Percentiles rank a stretch among this genome's conserved stretches.
phyloP scores from a whole-genome alignment of 1,140 invertebrate genomes.

The Gonatopus flavifemur region DNA sequence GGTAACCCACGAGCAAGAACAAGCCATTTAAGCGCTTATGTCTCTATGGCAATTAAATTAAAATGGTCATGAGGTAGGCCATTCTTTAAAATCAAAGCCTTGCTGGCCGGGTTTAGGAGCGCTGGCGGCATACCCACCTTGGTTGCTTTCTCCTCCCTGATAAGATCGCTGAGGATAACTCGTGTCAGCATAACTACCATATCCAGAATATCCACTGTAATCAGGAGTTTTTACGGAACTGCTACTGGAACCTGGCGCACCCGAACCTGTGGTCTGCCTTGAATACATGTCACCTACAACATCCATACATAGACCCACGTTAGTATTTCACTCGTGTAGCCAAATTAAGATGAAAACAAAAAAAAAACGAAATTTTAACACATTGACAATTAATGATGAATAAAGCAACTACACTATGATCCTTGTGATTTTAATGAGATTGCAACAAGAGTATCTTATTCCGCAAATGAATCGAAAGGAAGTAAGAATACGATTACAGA shows the following conservation, averaged over 20 bases:
- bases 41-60: slow-evolving; percentile 54
- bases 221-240: slow-evolving; percentile 56
- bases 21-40: slow-evolving; percentile 51
- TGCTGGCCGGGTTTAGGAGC: slow-evolving; percentile 60
- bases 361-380: no score
- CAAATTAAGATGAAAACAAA: no score
- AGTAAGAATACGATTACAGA: no score
- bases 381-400: no score
- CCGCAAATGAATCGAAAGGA: no score
- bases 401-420: no score
- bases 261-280: slow-evolving; percentile 58
- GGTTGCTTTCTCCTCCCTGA: slow-evolving; percentile 57
- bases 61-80: slow-evolving; percentile 64
- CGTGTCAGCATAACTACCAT: slow-evolving; percentile 58
- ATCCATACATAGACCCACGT: slow-evolving; percentile 21
- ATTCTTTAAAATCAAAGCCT: slow-evolving; percentile 65
- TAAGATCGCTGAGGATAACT: slow-evolving; percentile 58
- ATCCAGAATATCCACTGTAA: slow-evolving; percentile 58
- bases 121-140: slow-evolving; percentile 63
- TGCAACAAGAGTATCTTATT: no score
- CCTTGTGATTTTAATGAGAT: no score
- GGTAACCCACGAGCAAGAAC: slow-evolving; percentile 53
- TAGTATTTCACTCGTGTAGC: no score
- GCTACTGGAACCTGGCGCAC: slow-evolving; percentile 59
- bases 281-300: slow-evolving; percentile 63